phyloP scores from a whole-genome alignment of 2,888 invertebrate genomes.

The Reticulitermes lucifugus region DNA sequence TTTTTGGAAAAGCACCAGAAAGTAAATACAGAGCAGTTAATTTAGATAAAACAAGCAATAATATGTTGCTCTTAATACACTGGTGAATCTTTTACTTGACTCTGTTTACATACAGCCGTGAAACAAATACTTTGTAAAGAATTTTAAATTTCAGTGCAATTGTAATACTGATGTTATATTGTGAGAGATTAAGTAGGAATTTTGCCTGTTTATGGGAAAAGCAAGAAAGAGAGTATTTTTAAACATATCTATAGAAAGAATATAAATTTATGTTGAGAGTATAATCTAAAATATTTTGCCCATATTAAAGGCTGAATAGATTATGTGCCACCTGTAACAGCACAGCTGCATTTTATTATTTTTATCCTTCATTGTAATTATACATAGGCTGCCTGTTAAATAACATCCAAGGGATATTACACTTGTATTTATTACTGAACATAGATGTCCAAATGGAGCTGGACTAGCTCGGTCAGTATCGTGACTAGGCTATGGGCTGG shows the following conservation, averaged over 20 bases:
- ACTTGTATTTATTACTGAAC: too few relatives aligned
- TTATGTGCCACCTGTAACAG: background rate
- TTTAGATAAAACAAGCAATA: background rate
- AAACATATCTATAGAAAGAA: slow-evolving; percentile 11
- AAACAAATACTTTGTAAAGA: background rate
- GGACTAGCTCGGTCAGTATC: too few relatives aligned
- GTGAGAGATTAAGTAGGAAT: background rate
- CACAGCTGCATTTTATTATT: slow-evolving; percentile 2
- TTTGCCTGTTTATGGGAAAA: background rate
- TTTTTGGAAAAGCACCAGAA: background rate
- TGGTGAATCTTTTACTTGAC: background rate
- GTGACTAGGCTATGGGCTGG: too few relatives aligned
- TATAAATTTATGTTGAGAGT: background rate
- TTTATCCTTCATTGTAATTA: background rate
- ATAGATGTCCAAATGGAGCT: too few relatives aligned
- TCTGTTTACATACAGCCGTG: slow-evolving; percentile 18
- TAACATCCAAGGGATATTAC: too few relatives aligned
- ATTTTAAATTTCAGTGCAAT: slow-evolving; percentile 15
- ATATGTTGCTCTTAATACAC: background rate
- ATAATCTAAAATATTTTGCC: background rate
- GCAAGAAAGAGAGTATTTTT: slow-evolving; percentile 13
- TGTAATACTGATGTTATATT: slow-evolving; percentile 3
- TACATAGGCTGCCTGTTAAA: too few relatives aligned
- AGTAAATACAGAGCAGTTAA: background rate
- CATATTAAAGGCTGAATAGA: background rate